These are phyloP conservation scores for Patella depressa DNA, from an alignment of 2,888 invertebrate genomes.

Conservation along the genomic window DNA sequence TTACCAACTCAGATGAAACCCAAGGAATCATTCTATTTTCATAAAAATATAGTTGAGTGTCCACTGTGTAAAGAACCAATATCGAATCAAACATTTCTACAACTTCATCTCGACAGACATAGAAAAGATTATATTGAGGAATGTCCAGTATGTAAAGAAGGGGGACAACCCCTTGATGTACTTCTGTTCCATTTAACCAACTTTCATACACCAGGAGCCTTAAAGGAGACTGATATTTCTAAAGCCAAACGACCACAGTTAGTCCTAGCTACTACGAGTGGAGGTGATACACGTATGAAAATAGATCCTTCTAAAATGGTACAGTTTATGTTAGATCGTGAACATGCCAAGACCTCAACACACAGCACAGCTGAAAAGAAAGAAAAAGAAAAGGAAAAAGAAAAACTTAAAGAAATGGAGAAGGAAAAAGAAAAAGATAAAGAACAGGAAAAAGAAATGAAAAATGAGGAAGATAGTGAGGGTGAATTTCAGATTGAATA, in stretches of 20 bases:
- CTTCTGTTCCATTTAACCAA: neutral
- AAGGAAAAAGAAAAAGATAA: too few relatives aligned
- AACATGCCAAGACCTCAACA: too few relatives aligned
- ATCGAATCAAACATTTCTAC: conserved; percentile 1
- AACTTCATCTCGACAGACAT: neutral
- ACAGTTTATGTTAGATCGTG: neutral
- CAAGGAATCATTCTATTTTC: neutral
- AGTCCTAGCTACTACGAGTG: neutral
- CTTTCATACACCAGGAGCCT: neutral
- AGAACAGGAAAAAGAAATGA: too few relatives aligned
- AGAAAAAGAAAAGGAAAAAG: too few relatives aligned
- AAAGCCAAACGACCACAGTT: neutral
- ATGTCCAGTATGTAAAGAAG: neutral
- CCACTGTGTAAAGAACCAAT: conserved; percentile 3
- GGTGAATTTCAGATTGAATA: neutral
- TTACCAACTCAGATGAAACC: neutral
- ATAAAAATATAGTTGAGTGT: neutral
- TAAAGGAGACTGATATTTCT: neutral
- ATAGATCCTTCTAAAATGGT: neutral
- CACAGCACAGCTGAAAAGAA: too few relatives aligned
- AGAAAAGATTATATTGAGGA: neutral
- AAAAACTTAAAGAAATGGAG: too few relatives aligned
- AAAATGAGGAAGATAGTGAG: too few relatives aligned
- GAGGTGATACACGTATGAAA: neutral
- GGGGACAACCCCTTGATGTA: neutral